Evolutionary conservation across 2,888 invertebrate species (phyloP), one percentile per base, ranked within the genome.

Genomic region (Spatulosminthurus flaviceps): DNA sequence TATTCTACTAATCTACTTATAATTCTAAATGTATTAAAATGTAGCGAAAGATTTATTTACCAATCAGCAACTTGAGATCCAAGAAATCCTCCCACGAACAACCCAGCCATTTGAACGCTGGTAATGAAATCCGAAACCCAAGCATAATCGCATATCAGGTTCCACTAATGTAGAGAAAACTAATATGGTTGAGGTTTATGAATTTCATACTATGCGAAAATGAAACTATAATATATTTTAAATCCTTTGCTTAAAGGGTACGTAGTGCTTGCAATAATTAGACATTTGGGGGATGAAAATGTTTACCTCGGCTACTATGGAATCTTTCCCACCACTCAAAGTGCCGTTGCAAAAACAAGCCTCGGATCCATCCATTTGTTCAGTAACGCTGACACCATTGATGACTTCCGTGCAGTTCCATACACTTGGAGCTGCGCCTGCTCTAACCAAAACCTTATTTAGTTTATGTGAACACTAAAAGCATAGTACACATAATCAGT

Each of bases 111-210:
- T 28, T 78, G 79, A 41, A 81, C 42, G 61, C 81, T 81, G n/a
- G 81, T 82, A 24, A 82, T 79, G 51, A 82, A 81, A 21, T 82
- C 82, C 0, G 81, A 76, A 0, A 82, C 79, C 82, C 82, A 82
- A 22, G 81, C 67, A n/a, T 70, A 67, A 7, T 73, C 79, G n/a
- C 81, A 81, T 9, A 80, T 69, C 9, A 82, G 71, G 22, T 77
- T 79, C 82, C 82, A 82, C 82, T 82, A 24, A 34, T 78, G 51
- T 51, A 34, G 34, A 9, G 34, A 34, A 34, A 34, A 7, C 4
- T 9, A 34, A 34, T 34, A 34, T n/a, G n/a, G n/a, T n/a, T n/a
- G n/a, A n/a, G n/a, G n/a, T n/a, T n/a, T n/a, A n/a, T n/a, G n/a
- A n/a, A n/a, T n/a, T n/a, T n/a, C n/a, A n/a, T n/a, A n/a, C n/a